These are phyloP conservation scores for Cyrtodaria siliqua DNA, from an alignment of 2,888 invertebrate species.

Conservation along the genomic window DNA sequence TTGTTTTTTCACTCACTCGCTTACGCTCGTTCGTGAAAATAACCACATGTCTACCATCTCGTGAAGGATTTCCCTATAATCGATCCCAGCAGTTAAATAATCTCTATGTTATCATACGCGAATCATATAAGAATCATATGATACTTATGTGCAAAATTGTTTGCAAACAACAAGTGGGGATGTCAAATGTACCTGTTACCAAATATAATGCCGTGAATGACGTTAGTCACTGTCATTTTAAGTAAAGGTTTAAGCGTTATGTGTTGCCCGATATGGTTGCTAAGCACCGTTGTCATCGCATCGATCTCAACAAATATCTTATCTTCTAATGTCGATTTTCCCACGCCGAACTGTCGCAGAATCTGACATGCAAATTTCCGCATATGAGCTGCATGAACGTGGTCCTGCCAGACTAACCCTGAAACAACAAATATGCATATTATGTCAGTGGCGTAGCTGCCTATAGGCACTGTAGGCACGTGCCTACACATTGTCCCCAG, in stretches of 20 bases:
- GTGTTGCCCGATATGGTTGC: constrained; percentile 17
- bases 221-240: constrained; percentile 44
- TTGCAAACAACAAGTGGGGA: not conserved
- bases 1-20: no score
- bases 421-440: no score
- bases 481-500: no score
- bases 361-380: constrained; percentile 51
- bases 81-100: no score
- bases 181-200: constrained; percentile 61
- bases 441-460: no score
- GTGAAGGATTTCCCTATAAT: no score
- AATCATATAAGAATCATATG: no score
- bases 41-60: no score
- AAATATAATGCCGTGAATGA: constrained; percentile 69
- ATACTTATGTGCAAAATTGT: no score
- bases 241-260: constrained; percentile 20
- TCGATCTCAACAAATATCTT: constrained; percentile 52
- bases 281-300: constrained; percentile 29
- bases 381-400: constrained; percentile 40
- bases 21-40: no score
- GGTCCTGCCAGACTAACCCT: constrained; percentile 61
- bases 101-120: no score
- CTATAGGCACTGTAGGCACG: no score
- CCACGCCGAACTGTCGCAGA: constrained; percentile 68
- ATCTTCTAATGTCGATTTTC: constrained; percentile 57